A percentile compares a stretch with the other conserved stretches of the same genome.
Conservation (phyloP, 2,797 vertebrate genomes). For the Anguilla anguilla region DNA sequence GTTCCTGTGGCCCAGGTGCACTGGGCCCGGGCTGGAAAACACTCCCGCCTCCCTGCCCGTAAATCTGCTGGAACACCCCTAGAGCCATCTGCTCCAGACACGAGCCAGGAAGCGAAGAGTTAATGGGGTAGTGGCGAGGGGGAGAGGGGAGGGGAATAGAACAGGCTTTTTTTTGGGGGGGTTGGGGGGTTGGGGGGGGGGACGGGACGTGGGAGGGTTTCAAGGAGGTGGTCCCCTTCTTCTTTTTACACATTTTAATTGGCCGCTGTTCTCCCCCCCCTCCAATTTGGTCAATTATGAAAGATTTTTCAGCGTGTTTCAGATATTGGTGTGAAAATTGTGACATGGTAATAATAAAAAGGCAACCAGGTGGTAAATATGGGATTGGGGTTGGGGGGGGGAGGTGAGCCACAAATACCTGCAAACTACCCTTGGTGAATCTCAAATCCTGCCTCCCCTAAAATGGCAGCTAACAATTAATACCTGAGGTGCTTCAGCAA, state of each 20-base stretch:
- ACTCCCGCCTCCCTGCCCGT: conserved; percentile 48
- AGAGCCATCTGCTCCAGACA: conserved; percentile 71
- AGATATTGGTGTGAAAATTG: not conserved
- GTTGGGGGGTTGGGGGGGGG: not conserved
- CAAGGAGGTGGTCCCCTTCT: not conserved
- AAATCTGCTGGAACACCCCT: conserved; percentile 74
- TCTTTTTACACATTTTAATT: conserved; percentile 18
- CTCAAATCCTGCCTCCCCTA: not conserved
- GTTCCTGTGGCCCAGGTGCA: conserved; percentile 23
- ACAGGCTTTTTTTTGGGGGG: not conserved
- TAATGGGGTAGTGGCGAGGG: conserved; percentile 37
- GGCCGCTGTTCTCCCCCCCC: not conserved
- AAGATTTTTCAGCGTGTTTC: conserved; percentile 11
- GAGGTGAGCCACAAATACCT: not conserved
- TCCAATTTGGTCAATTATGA: conserved; percentile 2
- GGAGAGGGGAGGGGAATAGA: not conserved
- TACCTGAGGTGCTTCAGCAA: not conserved
- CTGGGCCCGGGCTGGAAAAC: conserved; percentile 13
- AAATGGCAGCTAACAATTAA: conserved; percentile 14
- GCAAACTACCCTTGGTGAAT: conserved; percentile 10
- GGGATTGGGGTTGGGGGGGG: not conserved
- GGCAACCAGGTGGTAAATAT: conserved; percentile 4
- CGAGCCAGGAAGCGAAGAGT: conserved; percentile 58
- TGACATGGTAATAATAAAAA: conserved; percentile 7
- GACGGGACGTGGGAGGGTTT: not conserved